Evolutionary conservation across 2,888 invertebrate species (phyloP), one percentile per base, ranked within the genome.

Genomic region (Drosophila melanocephala): DNA sequence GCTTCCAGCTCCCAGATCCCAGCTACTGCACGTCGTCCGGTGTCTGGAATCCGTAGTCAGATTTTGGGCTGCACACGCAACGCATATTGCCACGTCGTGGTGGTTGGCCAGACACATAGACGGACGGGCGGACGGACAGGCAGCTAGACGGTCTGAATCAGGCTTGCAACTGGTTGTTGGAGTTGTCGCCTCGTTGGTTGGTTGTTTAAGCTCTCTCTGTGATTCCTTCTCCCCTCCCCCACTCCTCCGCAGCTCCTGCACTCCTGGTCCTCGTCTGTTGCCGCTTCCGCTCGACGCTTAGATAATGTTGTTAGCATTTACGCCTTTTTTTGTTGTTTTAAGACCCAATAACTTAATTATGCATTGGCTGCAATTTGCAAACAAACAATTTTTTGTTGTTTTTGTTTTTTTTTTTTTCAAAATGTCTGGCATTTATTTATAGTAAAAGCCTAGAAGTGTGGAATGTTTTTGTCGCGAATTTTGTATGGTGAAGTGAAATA

Each of bases 31-130:
- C 44, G 42, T 47, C 22, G 68, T 42, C 62, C 52, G 58, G 19
- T 62, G 72, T 72, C 73, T 55, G 67, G 47, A 16, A 44, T 39
- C 42, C 52, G 57, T 52, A 74, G 81, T 53, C 71, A 78, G 78
- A 82, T 75, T 84, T 77, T 84, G 84, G 74, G 68, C 55, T 70
- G 75, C 72, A 87, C 83, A 88, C 88, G 90, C 90, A 57, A 57
- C 28, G 37, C 39, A 28, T 28, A 83, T 73, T 62, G 88, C 61
- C 67, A 65, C 35, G 60, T 52, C 62, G 35, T 86, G 89, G 89
- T 89, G 89, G 89, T 87, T 90, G 90, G 90, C 89, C 90, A 85
- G 88, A 77, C 81, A 64, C 56, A 32, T 58, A 72, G 62, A 58
- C 37, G 14, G n/a, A 50, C 14, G 52, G 44, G 37, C 33, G 66